A percentile compares a stretch with the other conserved stretches of the same genome.
Evolutionary conservation across 2,113 vertebrate genomes (phyloP).

Genomic region (Dissostichus mawsoni): DNA sequence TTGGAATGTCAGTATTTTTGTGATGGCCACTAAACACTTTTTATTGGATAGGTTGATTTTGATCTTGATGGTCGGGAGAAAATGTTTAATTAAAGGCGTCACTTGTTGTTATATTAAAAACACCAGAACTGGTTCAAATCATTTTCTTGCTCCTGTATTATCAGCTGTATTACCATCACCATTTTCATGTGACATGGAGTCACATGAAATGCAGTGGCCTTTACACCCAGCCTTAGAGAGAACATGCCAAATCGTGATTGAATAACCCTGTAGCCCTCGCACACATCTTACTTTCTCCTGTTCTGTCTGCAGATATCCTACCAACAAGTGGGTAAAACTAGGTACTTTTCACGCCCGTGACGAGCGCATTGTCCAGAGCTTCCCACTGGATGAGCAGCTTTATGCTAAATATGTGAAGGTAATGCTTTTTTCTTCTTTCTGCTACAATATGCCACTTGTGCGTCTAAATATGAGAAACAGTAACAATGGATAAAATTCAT

Average conservation of each 20-base stretch:
- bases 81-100: neutral
- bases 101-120: neutral
- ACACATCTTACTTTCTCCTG: neutral
- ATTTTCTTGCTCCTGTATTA: neutral
- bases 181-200: neutral
- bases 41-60: no score
- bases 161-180: neutral
- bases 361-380: constrained; percentile 98
- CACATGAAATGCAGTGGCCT: neutral
- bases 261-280: neutral
- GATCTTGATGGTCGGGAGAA: neutral
- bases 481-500: neutral
- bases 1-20: no score
- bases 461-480: neutral
- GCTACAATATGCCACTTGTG: neutral
- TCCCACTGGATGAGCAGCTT: constrained; percentile 98
- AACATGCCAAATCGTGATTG: neutral
- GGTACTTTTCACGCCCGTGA: constrained; percentile 98
- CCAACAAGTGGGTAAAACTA: constrained; percentile 98
- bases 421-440: constrained; percentile 41
- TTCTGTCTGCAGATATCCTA: constrained; percentile 90
- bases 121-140: neutral
- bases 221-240: constrained; percentile 25
- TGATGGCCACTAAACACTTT: no score
- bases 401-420: constrained; percentile 99